Conservation (phyloP, 2,888 invertebrate species). For the Pammene aurita region DNA sequence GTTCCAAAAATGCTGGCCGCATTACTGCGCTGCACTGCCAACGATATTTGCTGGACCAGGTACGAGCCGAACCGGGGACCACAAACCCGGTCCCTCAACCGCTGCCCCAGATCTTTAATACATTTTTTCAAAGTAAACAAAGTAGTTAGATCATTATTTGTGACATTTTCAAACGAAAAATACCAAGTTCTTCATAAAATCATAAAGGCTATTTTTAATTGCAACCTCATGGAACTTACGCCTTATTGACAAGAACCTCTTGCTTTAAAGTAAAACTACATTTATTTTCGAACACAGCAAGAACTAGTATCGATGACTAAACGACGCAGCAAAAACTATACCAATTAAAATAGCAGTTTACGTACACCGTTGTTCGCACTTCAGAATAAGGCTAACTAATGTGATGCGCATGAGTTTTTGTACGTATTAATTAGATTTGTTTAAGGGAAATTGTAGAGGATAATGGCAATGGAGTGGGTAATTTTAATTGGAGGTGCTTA, state of each 20-base stretch:
- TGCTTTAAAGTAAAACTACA: neutral
- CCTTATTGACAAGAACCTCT: neutral
- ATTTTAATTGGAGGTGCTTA: slow-evolving; percentile 5
- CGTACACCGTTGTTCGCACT: slow-evolving; percentile 39
- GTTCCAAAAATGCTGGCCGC: no score
- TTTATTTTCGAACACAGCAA: neutral
- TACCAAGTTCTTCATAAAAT: no score
- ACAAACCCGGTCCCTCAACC: no score
- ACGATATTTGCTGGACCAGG: no score
- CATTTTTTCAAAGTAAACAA: no score
- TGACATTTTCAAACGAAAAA: no score
- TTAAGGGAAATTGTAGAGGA: slow-evolving; percentile 14
- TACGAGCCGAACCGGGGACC: no score
- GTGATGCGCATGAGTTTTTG: slow-evolving; percentile 28
- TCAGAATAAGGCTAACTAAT: slow-evolving; percentile 31
- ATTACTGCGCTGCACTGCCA: no score
- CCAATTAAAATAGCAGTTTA: slow-evolving; percentile 36
- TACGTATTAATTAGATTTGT: slow-evolving; percentile 24
- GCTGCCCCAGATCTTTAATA: no score
- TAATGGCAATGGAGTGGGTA: neutral
- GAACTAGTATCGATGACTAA: slow-evolving; percentile 16
- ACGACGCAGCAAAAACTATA: neutral
- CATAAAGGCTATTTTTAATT: no score
- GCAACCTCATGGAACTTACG: no score
- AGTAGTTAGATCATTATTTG: no score